Evolutionary conservation across 2,888 invertebrate genomes (phyloP), one percentile per base, ranked within the genome.

Genomic region (Leptopilina drosophilae): DNA sequence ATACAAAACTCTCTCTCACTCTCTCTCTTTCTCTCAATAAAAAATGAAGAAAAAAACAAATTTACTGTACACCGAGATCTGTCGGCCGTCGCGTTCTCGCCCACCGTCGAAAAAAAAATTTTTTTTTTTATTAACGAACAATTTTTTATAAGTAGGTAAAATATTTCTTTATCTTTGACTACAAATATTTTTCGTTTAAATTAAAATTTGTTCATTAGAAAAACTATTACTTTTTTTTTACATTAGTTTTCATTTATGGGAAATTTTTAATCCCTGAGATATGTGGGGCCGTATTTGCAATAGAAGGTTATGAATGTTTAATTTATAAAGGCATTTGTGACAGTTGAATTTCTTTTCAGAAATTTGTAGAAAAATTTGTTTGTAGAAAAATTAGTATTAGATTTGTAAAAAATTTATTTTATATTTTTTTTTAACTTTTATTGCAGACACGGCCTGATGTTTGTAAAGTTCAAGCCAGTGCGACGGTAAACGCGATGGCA

Each of bases 61-160:
- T 85, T 87, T 88, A 87, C 88, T 90, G 88, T 89, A 90, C 89
- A 90, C 89, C 88, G 90, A 90, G 89, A 90, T 89, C 89, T 89
- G 87, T 87, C 84, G 86, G 87, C 87, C 89, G 86, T 87, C 87
- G 86, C 87, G 87, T 86, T 87, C 85, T 83, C 84, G 81, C n/a
- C 56, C 33, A 73, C 73, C 56, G 73, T 15, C 2, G n/a, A 9
- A 42, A 67, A 67, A 20, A 53, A 20, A 20, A 1, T 26, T 26
- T 69, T 33, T 14, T 56, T 53, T 53, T 53, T 53, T 26, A 26
- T 20, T 20, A 20, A 20, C 20, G 26, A 53, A 53, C 14, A 69
- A 26, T 20, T 53, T 53, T 53, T 20, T 7, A 20, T 49, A 56
- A 2, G 49, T 49, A 49, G 2, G 40, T 59, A 56, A 42, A 64